Evolutionary conservation across 2,113 vertebrate genomes (phyloP), one percentile per base, ranked within the genome.

Genomic region (Lophotis ruficrista): DNA sequence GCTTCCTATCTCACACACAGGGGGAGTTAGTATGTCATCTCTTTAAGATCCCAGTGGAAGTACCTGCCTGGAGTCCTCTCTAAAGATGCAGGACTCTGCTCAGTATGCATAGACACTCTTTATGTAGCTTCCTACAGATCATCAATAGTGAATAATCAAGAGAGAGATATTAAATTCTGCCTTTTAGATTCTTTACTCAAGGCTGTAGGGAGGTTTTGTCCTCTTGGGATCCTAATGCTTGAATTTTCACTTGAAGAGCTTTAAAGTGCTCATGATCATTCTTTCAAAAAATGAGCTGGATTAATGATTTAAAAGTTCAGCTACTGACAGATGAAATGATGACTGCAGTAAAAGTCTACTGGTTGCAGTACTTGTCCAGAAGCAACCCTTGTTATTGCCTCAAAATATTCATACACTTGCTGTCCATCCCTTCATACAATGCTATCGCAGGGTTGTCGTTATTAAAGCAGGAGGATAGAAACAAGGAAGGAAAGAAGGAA

Each of bases 161-260:
- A 89, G 47, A 83, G n/a, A 87, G 53, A 82, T 60, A 87, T 94
- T 93, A 96, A 97, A 83, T 93, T 93, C 84, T 95, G 84, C 54
- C 89, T 96, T 87, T 91, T 80, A 89, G 57, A 20, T 90, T 87
- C 84, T 94, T 94, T 94, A 95, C 81, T 93, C 73, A 87, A 65
- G 70, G 81, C 81, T 89, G 48, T n/a, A 76, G 69, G 37, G 65
- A 82, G 31, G 15, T 76, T 96, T 91, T 57, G 50, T 89, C 65
- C 93, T 85, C 93, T 85, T 80, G 91, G 69, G 93, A 85, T 76
- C 62, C 41, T 89, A 69, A 79, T 7, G 24, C 60, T 83, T 89
- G 77, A 85, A 93, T 91, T 89, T 91, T 94, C 31, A 47, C 69
- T 89, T 92, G 60, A 68, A 89, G 35, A 66, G 19, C 35, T 84